A percentile compares a stretch with the other conserved stretches of the same genome.
Evolutionary conservation across 2,888 invertebrate genomes (phyloP).

Genomic region (Hypolimnas misippus): DNA sequence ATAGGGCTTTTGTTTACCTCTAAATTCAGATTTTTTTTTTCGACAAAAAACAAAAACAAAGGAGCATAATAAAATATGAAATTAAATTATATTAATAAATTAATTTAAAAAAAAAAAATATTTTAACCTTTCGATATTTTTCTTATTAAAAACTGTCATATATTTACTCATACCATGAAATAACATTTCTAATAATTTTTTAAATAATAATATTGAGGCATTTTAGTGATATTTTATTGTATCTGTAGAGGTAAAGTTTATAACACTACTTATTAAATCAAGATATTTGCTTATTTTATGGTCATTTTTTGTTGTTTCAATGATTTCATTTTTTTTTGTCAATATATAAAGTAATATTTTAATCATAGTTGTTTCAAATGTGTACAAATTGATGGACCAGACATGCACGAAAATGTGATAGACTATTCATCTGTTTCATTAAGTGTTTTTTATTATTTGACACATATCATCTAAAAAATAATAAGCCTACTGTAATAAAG

Average conservation of each 20-base stretch:
- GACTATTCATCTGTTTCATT: not conserved
- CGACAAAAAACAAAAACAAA: not conserved
- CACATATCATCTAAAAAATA: slow-evolving; percentile 3
- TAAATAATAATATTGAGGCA: no score
- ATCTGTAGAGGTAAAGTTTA: not conserved
- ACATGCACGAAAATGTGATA: slow-evolving; percentile 5
- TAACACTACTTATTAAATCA: not conserved
- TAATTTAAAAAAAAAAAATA: no score
- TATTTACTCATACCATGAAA: no score
- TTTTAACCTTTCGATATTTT: no score
- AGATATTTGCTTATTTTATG: no score
- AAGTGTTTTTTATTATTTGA: not conserved
- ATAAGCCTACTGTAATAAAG: not conserved
- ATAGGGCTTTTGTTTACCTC: no score
- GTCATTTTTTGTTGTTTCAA: no score
- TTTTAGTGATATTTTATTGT: not conserved
- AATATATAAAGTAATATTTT: not conserved
- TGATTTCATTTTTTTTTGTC: no score
- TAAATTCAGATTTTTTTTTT: no score
- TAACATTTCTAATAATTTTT: no score
- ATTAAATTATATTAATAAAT: no score
- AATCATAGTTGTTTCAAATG: not conserved
- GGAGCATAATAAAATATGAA: not conserved
- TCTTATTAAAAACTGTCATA: no score
- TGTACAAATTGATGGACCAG: slow-evolving; percentile 6